Evolutionary conservation across 2,797 vertebrate genomes (phyloP), one percentile per base, ranked within the genome.

Genomic region (Babyrousa celebensis): DNA sequence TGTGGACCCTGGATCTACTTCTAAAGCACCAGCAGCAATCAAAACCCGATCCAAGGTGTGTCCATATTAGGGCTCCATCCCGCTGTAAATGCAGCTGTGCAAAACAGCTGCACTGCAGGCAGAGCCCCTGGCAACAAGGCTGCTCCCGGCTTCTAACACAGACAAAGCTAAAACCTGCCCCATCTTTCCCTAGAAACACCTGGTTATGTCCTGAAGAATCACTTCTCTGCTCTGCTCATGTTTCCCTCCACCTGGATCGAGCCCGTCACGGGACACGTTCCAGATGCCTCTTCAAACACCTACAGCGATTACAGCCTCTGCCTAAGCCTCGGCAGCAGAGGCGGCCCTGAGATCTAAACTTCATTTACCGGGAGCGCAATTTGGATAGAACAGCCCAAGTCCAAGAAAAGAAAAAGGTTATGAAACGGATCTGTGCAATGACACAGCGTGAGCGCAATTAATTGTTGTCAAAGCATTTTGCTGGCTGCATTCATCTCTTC

Each of bases 381-480:
- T 23, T 65, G 78, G 67, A 43, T 0, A 27, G 10, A 94, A 25
- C 79, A 63, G 87, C 60, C 60, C 29, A 48, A 62, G 40, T 8
- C 29, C 70, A 16, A 25, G n/a, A 63, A 63, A 12, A 78, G 89
- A 74, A 60, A 43, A 43, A 17, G 68, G 67, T 43, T 87, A 91
- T 40, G 85, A 97, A 95, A 90, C 0, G 87, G 96, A 95, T 90
- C 96, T 92, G 67, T 27, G 18, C 93, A 83, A 29, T 94, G 97
- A 97, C 94, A 11, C 95, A 97, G 96, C 56, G 12, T 96, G 98
- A 97, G 95, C 16, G 32, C 89, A 96, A 89, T 96, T 97, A 97
- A 97, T 97, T 98, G 97, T 97, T 97, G 97, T 96, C 68, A 95
- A 97, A 97, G 97, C 94, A 83, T 96, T 96, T 95, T 96, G 94